Percentiles rank a stretch among this genome's conserved stretches.
Conservation (phyloP, 2,113 vertebrate genomes). For the Anas platyrhynchos region DNA sequence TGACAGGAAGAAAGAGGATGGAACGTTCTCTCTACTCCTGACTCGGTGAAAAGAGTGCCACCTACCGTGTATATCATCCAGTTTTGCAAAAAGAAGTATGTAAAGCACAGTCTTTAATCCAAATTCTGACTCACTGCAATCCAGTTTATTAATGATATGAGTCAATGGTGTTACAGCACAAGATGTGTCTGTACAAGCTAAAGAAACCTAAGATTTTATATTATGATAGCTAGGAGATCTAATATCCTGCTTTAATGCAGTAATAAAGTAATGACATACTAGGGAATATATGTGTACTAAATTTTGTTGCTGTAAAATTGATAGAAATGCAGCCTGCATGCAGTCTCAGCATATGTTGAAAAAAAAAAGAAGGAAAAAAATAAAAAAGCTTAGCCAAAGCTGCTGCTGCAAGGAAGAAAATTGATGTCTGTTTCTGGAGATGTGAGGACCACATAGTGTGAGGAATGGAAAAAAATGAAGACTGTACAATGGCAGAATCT, state of each 20-base stretch:
- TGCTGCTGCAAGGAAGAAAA: conserved; percentile 19
- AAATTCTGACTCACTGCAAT: conserved; percentile 58
- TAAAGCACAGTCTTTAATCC: conserved; percentile 14
- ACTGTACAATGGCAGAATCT: not conserved
- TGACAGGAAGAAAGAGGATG: fast-evolving
- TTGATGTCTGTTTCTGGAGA: not conserved
- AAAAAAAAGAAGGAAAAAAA: conserved; percentile 6
- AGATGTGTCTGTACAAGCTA: conserved; percentile 36
- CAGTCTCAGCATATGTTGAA: conserved; percentile 47
- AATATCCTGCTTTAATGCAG: conserved; percentile 39
- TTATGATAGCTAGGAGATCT: conserved; percentile 51
- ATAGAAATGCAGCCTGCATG: conserved; percentile 39
- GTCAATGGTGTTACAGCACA: conserved; percentile 1
- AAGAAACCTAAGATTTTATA: conserved; percentile 39
- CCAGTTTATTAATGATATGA: conserved; percentile 32
- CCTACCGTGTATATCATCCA: conserved; percentile 8
- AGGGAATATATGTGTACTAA: conserved; percentile 26
- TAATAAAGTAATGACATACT: conserved; percentile 60
- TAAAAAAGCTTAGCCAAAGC: conserved; percentile 49
- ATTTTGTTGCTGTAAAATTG: conserved; percentile 56
- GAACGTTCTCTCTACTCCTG: not conserved
- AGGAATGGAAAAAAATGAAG: not conserved
- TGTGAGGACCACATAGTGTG: not conserved
- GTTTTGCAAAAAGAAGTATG: not conserved
- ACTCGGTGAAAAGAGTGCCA: conserved; percentile 37